phyloP scores from a whole-genome alignment of 2,113 vertebrate genomes.

The Patagioenas fasciata region DNA sequence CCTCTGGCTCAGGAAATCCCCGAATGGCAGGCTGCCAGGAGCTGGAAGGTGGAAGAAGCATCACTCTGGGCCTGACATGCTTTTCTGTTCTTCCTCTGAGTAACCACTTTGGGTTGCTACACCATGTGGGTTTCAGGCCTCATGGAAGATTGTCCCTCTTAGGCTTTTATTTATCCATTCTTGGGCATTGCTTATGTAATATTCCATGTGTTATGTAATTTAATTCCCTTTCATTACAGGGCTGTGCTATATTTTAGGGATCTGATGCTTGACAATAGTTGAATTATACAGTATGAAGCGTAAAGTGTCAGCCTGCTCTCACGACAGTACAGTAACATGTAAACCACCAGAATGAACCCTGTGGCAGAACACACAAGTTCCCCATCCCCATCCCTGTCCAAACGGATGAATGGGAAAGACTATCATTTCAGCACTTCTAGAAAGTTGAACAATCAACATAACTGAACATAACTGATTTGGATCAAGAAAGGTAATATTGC shows the following conservation, averaged over 20 bases:
- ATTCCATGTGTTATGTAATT: background rate
- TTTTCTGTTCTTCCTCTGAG: background rate
- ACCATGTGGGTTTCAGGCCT: background rate
- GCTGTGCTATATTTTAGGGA: background rate
- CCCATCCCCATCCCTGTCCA: no score
- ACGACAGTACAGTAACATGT: no score
- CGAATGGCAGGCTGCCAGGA: conserved; percentile 43
- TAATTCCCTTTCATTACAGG: background rate
- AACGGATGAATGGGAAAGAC: no score
- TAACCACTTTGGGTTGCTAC: background rate
- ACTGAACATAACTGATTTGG: background rate
- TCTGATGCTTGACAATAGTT: background rate
- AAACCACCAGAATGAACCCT: no score
- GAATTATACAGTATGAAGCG: no score
- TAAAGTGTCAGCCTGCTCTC: no score
- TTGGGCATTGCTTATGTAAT: background rate
- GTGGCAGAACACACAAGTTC: no score
- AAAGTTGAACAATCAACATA: background rate
- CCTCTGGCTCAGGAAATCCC: conserved; percentile 60
- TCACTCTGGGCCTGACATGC: background rate
- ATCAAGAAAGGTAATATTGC: background rate
- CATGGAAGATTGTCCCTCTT: background rate
- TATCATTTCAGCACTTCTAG: no score
- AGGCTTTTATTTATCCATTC: background rate
- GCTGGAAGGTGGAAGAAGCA: conserved; percentile 9